These are phyloP conservation scores for Patagioenas fasciata DNA, from an alignment of 2,113 vertebrate genomes.

Conservation along the genomic window DNA sequence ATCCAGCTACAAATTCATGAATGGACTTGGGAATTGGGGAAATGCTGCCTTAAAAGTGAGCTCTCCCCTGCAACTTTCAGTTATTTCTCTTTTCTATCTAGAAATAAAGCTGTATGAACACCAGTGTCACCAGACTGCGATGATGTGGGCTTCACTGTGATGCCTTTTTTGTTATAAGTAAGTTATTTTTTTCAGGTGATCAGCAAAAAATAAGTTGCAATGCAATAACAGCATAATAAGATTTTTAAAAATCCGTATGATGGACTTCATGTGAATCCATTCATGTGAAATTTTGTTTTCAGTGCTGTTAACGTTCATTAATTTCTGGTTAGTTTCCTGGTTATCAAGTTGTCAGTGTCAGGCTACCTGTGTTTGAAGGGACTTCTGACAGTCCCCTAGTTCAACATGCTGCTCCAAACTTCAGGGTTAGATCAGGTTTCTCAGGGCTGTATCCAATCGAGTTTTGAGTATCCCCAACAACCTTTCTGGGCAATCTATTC, in stretches of 20 bases:
- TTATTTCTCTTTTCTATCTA: neutral
- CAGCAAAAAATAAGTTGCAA: neutral
- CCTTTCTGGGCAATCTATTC: neutral
- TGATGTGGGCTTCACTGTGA: neutral
- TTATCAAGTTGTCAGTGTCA: neutral
- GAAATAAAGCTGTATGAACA: neutral
- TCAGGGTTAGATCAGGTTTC: neutral
- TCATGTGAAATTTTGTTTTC: neutral
- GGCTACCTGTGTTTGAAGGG: neutral
- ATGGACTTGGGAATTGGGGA: neutral
- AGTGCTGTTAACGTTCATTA: neutral
- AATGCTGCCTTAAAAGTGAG: neutral
- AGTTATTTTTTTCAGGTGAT: neutral
- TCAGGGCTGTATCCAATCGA: neutral
- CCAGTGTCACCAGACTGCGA: neutral
- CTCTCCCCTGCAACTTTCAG: neutral
- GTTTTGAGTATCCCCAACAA: neutral
- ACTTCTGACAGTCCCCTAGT: neutral
- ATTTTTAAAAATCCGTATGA: accelerated
- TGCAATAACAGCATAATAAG: neutral
- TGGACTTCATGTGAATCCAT: accelerated
- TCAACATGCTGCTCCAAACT: neutral
- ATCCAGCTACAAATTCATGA: neutral
- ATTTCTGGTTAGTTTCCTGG: neutral
- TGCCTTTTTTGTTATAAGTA: neutral